Evolutionary conservation across 2,113 vertebrate genomes (phyloP).

Genomic region (Hiodon tergisus): DNA sequence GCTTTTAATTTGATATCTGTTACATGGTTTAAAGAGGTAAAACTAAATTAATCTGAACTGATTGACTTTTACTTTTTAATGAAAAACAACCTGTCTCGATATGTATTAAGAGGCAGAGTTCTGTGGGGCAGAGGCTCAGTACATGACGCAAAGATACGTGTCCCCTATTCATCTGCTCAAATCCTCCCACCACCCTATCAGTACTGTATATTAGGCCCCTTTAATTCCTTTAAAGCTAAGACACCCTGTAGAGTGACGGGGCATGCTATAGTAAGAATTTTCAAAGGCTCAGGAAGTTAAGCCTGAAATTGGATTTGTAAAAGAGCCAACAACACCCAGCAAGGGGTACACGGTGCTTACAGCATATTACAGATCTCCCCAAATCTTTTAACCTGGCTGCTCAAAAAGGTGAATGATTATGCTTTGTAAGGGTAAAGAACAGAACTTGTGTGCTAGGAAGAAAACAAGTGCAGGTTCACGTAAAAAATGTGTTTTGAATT

Average conservation of each 20-base stretch:
- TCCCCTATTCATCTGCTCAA: neutral
- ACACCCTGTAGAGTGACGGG: slow-evolving; percentile 32
- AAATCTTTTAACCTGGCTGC: slow-evolving; percentile 17
- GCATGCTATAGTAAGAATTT: slow-evolving; percentile 16
- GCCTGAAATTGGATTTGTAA: slow-evolving; percentile 36
- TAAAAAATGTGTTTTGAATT: no score
- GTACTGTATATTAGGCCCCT: slow-evolving; percentile 17
- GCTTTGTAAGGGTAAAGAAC: neutral
- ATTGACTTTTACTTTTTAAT: no score
- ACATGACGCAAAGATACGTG: slow-evolving; percentile 1
- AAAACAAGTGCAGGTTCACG: no score
- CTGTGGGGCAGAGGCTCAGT: neutral
- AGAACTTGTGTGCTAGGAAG: neutral
- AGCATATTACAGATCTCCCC: slow-evolving; percentile 29
- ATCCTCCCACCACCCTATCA: slow-evolving; percentile 1
- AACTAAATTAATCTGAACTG: no score
- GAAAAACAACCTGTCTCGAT: no score
- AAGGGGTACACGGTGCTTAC: slow-evolving; percentile 33
- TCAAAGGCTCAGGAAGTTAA: slow-evolving; percentile 42
- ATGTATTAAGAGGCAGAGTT: neutral
- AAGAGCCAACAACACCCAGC: slow-evolving; percentile 37
- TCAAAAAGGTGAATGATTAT: slow-evolving; percentile 2
- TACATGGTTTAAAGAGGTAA: no score
- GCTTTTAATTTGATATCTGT: no score
- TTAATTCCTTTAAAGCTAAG: slow-evolving; percentile 18